A percentile compares a stretch with the other conserved stretches of the same genome.
phyloP scores from a whole-genome alignment of 1,140 invertebrate genomes.

The Eriosoma lanigerum region DNA sequence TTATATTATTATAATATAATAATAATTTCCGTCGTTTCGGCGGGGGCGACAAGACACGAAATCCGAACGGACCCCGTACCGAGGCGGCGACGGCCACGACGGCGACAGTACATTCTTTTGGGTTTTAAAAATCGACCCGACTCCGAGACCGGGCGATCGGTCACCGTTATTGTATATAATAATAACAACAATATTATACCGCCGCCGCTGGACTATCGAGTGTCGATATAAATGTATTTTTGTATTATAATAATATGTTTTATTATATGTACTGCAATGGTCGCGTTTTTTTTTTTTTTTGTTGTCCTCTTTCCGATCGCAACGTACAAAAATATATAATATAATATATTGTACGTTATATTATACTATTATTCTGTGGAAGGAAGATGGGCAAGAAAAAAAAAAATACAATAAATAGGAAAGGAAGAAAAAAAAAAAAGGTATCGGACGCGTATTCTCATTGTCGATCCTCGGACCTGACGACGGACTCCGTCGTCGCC shows the following conservation, averaged over 20 bases:
- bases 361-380: too few relatives aligned
- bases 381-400: too few relatives aligned
- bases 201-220: too few relatives aligned
- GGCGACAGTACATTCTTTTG: conserved; percentile 1
- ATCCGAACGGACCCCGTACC: conserved; percentile 5
- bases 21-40: not conserved
- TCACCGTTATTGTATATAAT: too few relatives aligned
- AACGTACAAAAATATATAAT: too few relatives aligned
- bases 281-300: too few relatives aligned
- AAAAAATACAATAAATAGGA: not conserved
- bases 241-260: not conserved
- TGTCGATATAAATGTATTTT: not conserved
- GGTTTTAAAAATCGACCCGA: conserved; percentile 32
- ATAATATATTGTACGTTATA: too few relatives aligned
- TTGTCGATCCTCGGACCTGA: too few relatives aligned
- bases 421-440: not conserved
- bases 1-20: not conserved
- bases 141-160: too few relatives aligned
- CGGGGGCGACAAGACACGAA: not conserved
- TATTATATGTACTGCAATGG: not conserved
- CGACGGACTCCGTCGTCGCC: not conserved
- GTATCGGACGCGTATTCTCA: not conserved
- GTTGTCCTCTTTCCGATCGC: too few relatives aligned
- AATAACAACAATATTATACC: not conserved
- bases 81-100: too few relatives aligned